phyloP scores from a whole-genome alignment of 1,140 invertebrate genomes.

The Steinernema khuongi region DNA sequence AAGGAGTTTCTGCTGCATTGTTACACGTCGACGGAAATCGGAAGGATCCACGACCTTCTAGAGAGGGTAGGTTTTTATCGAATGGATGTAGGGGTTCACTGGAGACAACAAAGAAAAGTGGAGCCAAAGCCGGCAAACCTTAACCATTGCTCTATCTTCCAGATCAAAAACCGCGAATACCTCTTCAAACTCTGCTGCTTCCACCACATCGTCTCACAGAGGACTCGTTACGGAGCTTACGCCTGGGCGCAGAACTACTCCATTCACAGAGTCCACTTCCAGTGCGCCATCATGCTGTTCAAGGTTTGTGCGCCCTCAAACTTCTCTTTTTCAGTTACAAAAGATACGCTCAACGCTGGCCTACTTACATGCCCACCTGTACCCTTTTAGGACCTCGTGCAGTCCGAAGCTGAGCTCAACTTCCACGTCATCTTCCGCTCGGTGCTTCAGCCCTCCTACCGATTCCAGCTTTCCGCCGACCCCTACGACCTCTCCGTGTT shows the following conservation, averaged over 20 bases:
- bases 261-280: neutral
- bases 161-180: neutral
- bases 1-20: neutral
- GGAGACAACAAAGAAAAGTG: too few species aligned
- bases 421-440: neutral
- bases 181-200: slow-evolving; percentile 14
- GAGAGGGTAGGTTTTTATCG: neutral
- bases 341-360: too few species aligned
- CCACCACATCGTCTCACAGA: neutral
- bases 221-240: neutral
- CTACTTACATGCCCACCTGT: too few species aligned
- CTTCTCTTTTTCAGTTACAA: too few species aligned
- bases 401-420: slow-evolving; percentile 1
- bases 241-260: neutral
- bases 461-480: neutral
- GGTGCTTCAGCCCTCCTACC: neutral
- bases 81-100: neutral
- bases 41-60: neutral
- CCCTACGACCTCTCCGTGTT: neutral
- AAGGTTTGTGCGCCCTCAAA: neutral
- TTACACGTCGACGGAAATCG: neutral
- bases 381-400: neutral
- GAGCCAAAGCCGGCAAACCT: too few species aligned
- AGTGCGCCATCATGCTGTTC: neutral
- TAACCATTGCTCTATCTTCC: too few species aligned